phyloP scores from a whole-genome alignment of 1,140 invertebrate genomes.

The Diorhabda sublineata region DNA sequence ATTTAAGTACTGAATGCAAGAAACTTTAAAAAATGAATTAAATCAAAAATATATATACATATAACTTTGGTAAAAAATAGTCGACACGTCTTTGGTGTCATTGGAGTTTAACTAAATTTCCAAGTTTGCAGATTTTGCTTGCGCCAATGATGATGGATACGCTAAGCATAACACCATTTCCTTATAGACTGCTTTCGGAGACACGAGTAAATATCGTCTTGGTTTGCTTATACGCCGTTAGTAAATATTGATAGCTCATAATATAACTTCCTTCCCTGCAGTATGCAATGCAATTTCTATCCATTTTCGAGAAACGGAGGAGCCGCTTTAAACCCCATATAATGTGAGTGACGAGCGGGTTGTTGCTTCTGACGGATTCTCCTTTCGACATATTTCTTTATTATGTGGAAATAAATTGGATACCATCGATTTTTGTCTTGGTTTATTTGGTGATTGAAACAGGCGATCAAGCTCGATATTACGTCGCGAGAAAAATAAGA shows the following conservation, averaged over 20 bases:
- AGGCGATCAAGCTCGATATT: too few species aligned
- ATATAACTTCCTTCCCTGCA: constrained; percentile 1
- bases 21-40: too few species aligned
- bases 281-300: constrained; percentile 2
- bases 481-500: too few species aligned
- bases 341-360: neutral
- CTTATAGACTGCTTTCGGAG: constrained; percentile 1
- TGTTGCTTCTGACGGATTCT: constrained; percentile 1
- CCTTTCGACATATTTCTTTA: neutral
- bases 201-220: constrained; percentile 2
- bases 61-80: neutral
- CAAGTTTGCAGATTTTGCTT: neutral
- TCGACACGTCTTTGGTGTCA: neutral
- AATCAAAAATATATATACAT: too few species aligned
- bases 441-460: neutral
- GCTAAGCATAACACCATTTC: constrained; percentile 1
- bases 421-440: neutral
- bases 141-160: neutral
- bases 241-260: constrained; percentile 2
- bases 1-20: too few species aligned
- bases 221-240: constrained; percentile 1
- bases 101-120: neutral
- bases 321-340: neutral
- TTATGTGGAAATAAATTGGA: constrained; percentile 1
- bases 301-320: neutral